Conservation (phyloP, 2,113 vertebrate genomes). For the Hydrochoerus hydrochaeris region DNA sequence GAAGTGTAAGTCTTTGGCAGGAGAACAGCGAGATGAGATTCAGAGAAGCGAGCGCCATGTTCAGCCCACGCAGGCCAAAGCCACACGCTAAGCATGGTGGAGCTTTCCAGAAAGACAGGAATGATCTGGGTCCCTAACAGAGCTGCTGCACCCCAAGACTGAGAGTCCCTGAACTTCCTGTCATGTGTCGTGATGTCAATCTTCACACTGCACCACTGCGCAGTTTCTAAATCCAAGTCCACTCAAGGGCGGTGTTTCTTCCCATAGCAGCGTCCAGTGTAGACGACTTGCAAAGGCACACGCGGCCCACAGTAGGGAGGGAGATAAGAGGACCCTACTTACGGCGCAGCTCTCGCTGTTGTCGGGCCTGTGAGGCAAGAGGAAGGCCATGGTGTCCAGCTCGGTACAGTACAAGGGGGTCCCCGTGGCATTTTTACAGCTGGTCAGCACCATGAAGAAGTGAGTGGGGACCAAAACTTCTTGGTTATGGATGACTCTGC, state of each 20-base stretch:
- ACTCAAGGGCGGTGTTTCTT: neutral
- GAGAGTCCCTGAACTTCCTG: neutral
- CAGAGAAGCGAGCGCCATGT: neutral
- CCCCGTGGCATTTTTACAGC: constrained; percentile 88
- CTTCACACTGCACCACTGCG: neutral
- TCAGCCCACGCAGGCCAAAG: neutral
- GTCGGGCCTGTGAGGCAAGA: constrained; percentile 94
- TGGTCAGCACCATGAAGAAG: constrained; percentile 94
- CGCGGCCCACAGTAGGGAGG: neutral
- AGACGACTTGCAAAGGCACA: neutral
- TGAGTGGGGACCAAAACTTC: constrained; percentile 91
- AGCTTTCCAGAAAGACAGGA: neutral
- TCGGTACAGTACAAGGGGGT: constrained; percentile 86
- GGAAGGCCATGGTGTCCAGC: constrained; percentile 89
- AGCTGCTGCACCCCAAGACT: neutral
- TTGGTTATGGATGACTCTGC: constrained; percentile 74
- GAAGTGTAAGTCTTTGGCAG: neutral
- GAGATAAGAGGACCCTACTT: constrained; percentile 81
- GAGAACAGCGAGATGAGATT: neutral
- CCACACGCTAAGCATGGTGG: neutral
- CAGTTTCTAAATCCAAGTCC: neutral
- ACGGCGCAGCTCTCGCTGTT: constrained; percentile 94
- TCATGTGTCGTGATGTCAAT: neutral
- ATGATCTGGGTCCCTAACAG: neutral
- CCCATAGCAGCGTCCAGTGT: neutral